Conservation (phyloP, 2,888 invertebrate species). For the Hetaerina titia region DNA sequence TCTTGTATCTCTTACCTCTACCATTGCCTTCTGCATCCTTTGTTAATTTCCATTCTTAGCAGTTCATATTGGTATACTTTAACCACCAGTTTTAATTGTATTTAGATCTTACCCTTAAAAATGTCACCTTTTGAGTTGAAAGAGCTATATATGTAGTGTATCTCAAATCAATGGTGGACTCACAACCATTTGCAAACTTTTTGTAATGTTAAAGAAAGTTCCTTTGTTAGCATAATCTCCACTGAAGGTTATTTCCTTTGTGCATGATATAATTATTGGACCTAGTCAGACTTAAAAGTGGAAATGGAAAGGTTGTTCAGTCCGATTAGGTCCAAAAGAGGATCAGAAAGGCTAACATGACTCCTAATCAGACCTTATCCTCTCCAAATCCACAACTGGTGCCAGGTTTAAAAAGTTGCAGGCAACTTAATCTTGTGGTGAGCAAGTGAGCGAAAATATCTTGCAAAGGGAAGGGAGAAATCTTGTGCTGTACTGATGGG, state of each 20-base stretch:
- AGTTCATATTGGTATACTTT: neutral
- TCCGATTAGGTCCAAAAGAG: conserved; percentile 22
- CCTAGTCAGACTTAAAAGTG: neutral
- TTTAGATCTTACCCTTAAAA: neutral
- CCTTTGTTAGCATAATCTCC: neutral
- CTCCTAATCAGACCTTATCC: conserved; percentile 41
- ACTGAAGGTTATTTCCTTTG: neutral
- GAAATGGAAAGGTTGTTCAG: neutral
- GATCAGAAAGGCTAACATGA: conserved; percentile 27
- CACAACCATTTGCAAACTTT: neutral
- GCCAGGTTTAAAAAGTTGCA: conserved; percentile 31
- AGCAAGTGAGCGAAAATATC: conserved; percentile 57
- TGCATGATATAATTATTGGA: neutral
- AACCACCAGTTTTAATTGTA: conserved; percentile 2
- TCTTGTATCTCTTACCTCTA: conserved; percentile 75
- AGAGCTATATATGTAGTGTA: neutral
- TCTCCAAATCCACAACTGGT: conserved; percentile 44
- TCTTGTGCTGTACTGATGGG: conserved; percentile 65
- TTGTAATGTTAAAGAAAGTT: neutral
- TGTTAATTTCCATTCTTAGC: conserved; percentile 62
- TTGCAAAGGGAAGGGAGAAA: conserved; percentile 59
- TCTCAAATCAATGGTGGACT: neutral
- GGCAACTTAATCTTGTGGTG: conserved; percentile 51
- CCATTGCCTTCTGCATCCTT: conserved; percentile 75
- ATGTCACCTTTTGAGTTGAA: neutral